Evolutionary conservation across 2,888 invertebrate species (phyloP).

Genomic region (Andrena bucephala): DNA sequence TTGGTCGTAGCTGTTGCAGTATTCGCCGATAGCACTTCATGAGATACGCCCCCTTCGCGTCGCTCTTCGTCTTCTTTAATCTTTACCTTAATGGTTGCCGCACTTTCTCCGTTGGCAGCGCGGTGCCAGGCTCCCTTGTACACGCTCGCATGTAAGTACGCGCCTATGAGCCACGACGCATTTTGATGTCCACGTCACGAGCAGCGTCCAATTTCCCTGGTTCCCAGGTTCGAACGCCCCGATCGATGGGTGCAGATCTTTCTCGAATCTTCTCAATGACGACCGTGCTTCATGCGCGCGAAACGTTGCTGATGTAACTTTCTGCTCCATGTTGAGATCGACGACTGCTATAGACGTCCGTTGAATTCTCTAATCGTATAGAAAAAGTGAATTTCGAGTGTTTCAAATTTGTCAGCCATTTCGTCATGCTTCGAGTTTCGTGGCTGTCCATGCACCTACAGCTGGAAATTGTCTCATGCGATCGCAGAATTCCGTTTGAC

Average conservation of each 20-base stretch:
- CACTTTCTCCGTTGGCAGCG: constrained; percentile 81
- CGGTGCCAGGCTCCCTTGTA: constrained; percentile 70
- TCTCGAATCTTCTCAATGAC: background rate
- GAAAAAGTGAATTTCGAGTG: background rate
- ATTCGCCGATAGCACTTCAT: constrained; percentile 34
- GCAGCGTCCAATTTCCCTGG: constrained; percentile 42
- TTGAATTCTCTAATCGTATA: no score
- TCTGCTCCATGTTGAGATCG: background rate
- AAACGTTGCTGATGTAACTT: background rate
- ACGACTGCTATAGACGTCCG: no score
- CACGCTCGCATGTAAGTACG: constrained; percentile 42
- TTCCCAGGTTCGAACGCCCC: background rate
- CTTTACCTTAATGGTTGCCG: constrained; percentile 82
- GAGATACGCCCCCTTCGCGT: background rate
- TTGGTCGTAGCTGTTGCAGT: background rate
- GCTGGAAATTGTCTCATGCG: constrained; percentile 24
- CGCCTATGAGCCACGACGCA: constrained; percentile 59
- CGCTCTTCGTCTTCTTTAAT: constrained; percentile 78
- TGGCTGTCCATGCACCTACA: no score
- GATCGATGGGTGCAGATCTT: background rate
- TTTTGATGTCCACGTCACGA: constrained; percentile 71
- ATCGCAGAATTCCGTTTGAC: constrained; percentile 57
- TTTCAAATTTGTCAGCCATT: background rate
- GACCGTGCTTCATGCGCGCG: background rate
- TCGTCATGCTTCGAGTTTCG: background rate